phyloP scores from a whole-genome alignment of 53 echinoderm and acorn worm genomes.

The Stichopus horrens region DNA sequence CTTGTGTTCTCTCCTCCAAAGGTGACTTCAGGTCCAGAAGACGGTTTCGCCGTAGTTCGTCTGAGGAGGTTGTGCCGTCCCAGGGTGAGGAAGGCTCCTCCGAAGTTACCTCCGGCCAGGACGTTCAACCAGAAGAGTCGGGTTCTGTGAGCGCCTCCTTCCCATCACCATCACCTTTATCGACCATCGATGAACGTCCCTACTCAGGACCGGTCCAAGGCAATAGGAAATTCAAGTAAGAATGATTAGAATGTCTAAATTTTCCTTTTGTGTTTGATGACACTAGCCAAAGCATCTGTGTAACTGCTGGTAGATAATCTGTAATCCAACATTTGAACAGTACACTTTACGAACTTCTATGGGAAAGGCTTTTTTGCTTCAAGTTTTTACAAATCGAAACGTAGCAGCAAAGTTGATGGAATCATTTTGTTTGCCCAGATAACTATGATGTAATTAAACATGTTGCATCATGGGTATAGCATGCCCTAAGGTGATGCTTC shows the following conservation, averaged over 20 bases:
- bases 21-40: constrained; percentile 78
- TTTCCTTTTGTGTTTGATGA: too few species aligned
- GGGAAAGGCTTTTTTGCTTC: too few species aligned
- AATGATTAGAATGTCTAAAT: background rate
- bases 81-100: constrained; percentile 25
- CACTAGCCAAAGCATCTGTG: too few species aligned
- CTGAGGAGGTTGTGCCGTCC: constrained; percentile 55
- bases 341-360: too few species aligned
- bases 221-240: constrained; percentile 83
- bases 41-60: constrained; percentile 62
- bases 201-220: constrained; percentile 83
- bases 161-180: constrained; percentile 68
- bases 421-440: too few species aligned
- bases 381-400: too few species aligned
- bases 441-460: too few species aligned
- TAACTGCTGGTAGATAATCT: too few species aligned
- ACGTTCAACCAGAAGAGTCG: constrained; percentile 59
- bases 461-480: too few species aligned
- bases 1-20: background rate
- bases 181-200: constrained; percentile 69
- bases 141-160: constrained; percentile 66
- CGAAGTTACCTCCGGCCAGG: constrained; percentile 46
- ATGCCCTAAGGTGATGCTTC: too few species aligned
- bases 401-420: too few species aligned
- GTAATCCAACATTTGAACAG: too few species aligned